Percentiles rank a stretch among this genome's conserved stretches.
phyloP scores from a whole-genome alignment of 2,113 vertebrate genomes.

The Hemicordylus capensis region DNA sequence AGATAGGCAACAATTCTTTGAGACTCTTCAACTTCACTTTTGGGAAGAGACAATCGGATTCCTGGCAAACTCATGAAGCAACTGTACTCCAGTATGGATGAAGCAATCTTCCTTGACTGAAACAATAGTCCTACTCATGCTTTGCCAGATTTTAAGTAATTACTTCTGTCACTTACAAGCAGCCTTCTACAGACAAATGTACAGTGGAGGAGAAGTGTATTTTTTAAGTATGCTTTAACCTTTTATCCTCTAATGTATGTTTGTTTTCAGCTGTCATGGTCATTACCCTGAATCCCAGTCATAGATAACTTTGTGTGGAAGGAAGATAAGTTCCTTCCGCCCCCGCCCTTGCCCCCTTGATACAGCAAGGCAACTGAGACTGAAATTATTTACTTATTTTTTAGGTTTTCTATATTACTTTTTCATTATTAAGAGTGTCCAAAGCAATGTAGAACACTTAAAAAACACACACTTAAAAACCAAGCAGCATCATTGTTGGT shows the following conservation, averaged over 20 bases:
- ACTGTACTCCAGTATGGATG: not conserved
- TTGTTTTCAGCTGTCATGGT: not conserved
- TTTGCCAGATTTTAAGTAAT: slow-evolving; percentile 29
- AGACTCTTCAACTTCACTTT: not conserved
- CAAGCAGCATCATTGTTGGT: too few relatives aligned
- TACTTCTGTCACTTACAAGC: not conserved
- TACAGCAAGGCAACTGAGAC: not conserved
- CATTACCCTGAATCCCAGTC: not conserved
- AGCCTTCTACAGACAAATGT: not conserved
- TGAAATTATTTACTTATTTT: not conserved
- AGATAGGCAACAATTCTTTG: not conserved
- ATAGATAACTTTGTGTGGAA: not conserved
- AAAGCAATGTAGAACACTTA: not conserved
- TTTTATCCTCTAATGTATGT: too few relatives aligned
- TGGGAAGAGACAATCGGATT: slow-evolving; percentile 16
- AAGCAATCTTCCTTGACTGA: slow-evolving; percentile 30
- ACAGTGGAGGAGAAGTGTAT: not conserved
- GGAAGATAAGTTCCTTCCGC: not conserved
- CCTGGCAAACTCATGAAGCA: slow-evolving; percentile 1
- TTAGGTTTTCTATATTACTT: not conserved
- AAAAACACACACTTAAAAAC: too few relatives aligned
- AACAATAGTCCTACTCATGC: slow-evolving; percentile 4
- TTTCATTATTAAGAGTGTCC: not conserved
- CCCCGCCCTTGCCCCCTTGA: too few relatives aligned
- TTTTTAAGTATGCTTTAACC: not conserved